Evolutionary conservation across 2,888 invertebrate species (phyloP).

Genomic region (Spodoptera exigua): DNA sequence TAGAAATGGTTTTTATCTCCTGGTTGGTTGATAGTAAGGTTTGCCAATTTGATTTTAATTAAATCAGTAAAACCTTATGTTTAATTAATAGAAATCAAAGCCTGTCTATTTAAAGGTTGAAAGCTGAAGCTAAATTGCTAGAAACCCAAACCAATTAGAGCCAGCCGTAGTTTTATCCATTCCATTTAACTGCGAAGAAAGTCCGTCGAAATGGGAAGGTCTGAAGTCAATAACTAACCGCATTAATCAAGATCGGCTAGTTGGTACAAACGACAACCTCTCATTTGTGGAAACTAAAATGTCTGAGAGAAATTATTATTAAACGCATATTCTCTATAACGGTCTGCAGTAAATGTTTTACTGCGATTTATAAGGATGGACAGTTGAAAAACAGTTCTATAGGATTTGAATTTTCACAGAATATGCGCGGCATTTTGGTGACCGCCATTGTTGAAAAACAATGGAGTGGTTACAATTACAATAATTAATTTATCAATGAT

Average conservation of each 20-base stretch:
- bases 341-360: conserved; percentile 25
- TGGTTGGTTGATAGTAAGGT: not conserved
- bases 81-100: conserved; percentile 11
- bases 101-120: conserved; percentile 4
- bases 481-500: too few relatives aligned
- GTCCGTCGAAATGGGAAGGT: conserved; percentile 34
- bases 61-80: not conserved
- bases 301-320: conserved; percentile 45
- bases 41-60: conserved; percentile 8
- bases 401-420: conserved; percentile 2
- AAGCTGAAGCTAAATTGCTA: conserved; percentile 37
- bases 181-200: conserved; percentile 42
- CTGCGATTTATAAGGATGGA: conserved; percentile 13
- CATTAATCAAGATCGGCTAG: conserved; percentile 58
- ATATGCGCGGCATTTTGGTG: conserved; percentile 6
- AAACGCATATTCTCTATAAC: conserved; percentile 24
- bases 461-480: too few relatives aligned
- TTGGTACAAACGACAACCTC: conserved; percentile 32
- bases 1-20: too few relatives aligned
- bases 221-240: conserved; percentile 51
- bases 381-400: conserved; percentile 21
- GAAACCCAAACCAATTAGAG: conserved; percentile 21
- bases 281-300: conserved; percentile 52
- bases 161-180: conserved; percentile 33
- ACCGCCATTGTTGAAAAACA: not conserved